Conservation (phyloP, 2,113 vertebrate species). For the Lepus americanus region DNA sequence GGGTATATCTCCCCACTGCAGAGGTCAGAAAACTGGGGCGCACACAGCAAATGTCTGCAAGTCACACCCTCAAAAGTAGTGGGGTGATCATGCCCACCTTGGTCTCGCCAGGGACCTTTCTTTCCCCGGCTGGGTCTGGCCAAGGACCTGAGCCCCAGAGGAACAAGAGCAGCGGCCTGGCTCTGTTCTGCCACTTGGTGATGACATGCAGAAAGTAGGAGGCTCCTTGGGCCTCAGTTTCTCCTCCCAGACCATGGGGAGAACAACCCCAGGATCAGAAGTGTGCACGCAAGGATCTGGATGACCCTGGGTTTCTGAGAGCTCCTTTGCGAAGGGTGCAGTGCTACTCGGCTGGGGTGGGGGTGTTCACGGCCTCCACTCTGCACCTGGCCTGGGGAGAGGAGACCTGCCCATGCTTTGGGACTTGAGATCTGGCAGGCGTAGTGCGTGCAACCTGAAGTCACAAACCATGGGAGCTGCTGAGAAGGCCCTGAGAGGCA, state of each 20-base stretch:
- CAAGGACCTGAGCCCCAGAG: background rate
- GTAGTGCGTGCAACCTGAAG: background rate
- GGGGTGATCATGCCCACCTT: background rate
- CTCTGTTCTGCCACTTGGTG: background rate
- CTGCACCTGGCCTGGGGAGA: background rate
- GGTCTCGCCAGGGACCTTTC: background rate
- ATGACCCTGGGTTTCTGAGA: background rate
- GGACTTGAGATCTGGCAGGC: background rate
- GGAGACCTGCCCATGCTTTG: background rate
- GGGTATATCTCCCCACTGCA: background rate
- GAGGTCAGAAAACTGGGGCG: conserved; percentile 2
- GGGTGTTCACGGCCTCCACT: background rate
- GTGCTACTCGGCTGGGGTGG: background rate
- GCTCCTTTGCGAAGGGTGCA: background rate
- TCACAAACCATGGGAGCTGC: background rate
- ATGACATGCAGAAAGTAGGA: too few relatives aligned
- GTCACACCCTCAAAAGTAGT: background rate
- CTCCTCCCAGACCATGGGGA: background rate
- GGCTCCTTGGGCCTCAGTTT: background rate
- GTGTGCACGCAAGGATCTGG: background rate
- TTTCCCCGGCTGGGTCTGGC: background rate
- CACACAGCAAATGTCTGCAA: background rate
- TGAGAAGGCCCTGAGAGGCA: background rate
- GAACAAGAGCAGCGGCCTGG: background rate
- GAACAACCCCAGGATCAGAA: background rate